Percentiles rank a stretch among this genome's conserved stretches.
phyloP scores from a whole-genome alignment of 2,797 vertebrate genomes.

The Hypotaenidia philippensis region DNA sequence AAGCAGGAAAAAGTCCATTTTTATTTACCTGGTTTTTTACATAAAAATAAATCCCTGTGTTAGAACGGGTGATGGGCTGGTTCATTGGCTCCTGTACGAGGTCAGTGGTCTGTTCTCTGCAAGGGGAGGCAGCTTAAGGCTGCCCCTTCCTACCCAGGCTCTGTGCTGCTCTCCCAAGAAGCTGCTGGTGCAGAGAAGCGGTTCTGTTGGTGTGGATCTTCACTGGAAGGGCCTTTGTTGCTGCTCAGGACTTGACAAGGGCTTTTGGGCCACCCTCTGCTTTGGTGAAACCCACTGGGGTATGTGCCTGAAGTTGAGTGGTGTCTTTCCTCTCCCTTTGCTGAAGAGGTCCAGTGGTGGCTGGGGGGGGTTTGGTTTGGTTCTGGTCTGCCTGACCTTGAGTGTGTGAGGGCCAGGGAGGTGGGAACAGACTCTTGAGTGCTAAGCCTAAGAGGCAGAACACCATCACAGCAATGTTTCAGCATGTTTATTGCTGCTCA shows the following conservation, averaged over 20 bases:
- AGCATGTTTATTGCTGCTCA: slow-evolving; percentile 79
- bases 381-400: not conserved
- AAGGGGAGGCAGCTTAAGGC: not conserved
- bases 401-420: not conserved
- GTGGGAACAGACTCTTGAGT: not conserved
- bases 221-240: not conserved
- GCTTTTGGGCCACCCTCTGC: not conserved
- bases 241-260: not conserved
- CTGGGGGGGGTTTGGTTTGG: not conserved
- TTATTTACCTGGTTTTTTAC: slow-evolving; percentile 33
- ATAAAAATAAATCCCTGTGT: slow-evolving; percentile 49
- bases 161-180: not conserved
- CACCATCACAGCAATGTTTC: not conserved
- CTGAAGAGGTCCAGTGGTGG: not conserved
- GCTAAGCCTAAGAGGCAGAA: not conserved
- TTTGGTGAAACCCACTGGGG: not conserved
- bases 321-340: not conserved
- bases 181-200: not conserved
- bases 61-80: not conserved
- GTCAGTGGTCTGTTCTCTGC: not conserved
- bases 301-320: not conserved
- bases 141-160: not conserved
- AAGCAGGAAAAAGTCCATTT: not conserved
- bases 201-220: not conserved
- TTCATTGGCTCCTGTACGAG: not conserved